Evolutionary conservation across 2,113 vertebrate genomes (phyloP).

Genomic region (Nasalis larvatus): DNA sequence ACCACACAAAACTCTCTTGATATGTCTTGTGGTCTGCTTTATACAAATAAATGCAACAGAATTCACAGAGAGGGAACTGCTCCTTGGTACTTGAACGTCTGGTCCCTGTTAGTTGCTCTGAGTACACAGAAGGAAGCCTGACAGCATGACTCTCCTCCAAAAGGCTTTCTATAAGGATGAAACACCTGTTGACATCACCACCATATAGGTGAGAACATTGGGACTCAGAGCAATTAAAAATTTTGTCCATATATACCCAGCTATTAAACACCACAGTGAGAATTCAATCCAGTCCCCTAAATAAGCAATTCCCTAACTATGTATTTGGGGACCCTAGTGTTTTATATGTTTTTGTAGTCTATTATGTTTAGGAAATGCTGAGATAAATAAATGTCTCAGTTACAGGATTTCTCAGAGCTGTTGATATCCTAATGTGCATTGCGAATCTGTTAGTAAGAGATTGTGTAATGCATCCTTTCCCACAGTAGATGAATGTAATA

Average conservation of each 20-base stretch:
- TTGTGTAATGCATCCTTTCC: neutral
- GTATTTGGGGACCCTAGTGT: neutral
- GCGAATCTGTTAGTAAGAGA: neutral
- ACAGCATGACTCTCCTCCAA: neutral
- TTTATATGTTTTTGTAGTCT: neutral
- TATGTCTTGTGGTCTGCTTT: neutral
- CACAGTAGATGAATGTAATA: neutral
- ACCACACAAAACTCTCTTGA: rapidly evolving
- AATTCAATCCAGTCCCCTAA: neutral
- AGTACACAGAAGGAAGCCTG: neutral
- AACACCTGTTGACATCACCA: neutral
- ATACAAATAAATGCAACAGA: neutral
- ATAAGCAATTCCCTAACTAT: neutral
- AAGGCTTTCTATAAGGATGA: no score
- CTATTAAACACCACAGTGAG: neutral
- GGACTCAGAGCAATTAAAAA: neutral
- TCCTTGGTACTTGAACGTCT: neutral
- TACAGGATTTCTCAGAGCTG: neutral
- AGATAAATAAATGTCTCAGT: neutral
- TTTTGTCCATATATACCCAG: neutral
- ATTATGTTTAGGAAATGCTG: neutral
- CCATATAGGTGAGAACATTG: neutral
- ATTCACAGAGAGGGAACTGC: neutral
- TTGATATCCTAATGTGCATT: neutral
- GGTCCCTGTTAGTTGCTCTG: neutral